These are phyloP conservation scores for Epizoanthus ramosus DNA, from an alignment of 92 coral and sea anemone genomes.

Conservation along the genomic window DNA sequence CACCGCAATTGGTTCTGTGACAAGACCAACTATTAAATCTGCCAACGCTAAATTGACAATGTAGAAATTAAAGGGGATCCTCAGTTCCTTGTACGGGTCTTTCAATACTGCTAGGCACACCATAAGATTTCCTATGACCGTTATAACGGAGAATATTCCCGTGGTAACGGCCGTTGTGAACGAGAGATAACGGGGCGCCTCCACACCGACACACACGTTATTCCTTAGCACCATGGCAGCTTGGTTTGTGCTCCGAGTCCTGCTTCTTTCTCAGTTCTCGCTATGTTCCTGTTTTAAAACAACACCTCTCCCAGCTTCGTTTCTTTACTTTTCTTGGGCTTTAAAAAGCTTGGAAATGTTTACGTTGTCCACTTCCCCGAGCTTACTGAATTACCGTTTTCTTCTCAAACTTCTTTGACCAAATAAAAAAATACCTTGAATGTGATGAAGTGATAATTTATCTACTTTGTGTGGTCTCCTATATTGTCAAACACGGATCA, in stretches of 20 bases:
- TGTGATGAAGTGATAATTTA: no score
- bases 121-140: conserved; percentile 83
- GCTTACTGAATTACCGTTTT: no score
- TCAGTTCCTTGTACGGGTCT: conserved; percentile 77
- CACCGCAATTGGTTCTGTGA: conserved; percentile 78
- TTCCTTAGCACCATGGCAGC: background rate
- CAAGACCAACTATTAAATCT: conserved; percentile 83
- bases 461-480: no score
- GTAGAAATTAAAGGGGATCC: conserved; percentile 84
- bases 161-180: conserved; percentile 74
- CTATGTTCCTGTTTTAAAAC: background rate
- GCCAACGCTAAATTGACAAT: conserved; percentile 84
- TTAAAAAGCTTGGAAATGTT: no score
- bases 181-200: conserved; percentile 70
- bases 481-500: no score
- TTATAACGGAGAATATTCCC: conserved; percentile 58
- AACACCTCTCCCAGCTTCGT: background rate
- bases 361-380: no score
- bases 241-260: background rate
- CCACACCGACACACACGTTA: background rate
- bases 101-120: conserved; percentile 78
- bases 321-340: background rate
- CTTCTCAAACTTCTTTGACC: no score
- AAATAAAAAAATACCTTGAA: no score
- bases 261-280: background rate